These are phyloP conservation scores for Microhierax caerulescens DNA, from an alignment of 2,797 vertebrate genomes.

Conservation along the genomic window DNA sequence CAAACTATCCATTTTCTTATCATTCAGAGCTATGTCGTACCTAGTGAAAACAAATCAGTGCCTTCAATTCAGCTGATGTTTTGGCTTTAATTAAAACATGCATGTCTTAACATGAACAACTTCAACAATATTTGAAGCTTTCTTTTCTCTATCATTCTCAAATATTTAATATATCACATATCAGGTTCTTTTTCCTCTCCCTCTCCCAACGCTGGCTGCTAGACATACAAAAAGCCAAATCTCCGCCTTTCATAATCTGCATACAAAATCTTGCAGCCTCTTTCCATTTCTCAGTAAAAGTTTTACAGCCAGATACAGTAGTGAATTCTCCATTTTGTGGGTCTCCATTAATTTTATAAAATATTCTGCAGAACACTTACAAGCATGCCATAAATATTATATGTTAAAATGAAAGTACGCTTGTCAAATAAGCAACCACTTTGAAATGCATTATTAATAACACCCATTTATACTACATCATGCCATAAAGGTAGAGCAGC, in stretches of 20 bases:
- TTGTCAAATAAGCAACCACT: constrained; percentile 11
- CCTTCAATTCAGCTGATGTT: background rate
- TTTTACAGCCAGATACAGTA: background rate
- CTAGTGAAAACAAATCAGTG: background rate
- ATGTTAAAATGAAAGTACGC: constrained; percentile 13
- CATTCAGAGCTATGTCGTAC: background rate
- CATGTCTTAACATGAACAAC: background rate
- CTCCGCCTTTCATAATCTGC: background rate
- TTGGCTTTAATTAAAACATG: background rate
- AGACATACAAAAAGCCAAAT: background rate
- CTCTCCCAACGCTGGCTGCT: background rate
- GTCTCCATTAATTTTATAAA: background rate
- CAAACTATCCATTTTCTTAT: background rate
- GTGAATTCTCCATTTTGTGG: background rate
- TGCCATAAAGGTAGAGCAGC: background rate
- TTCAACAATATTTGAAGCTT: background rate
- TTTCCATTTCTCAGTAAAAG: constrained; percentile 1
- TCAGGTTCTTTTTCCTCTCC: background rate
- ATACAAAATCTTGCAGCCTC: background rate
- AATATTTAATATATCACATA: background rate
- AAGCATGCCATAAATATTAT: constrained; percentile 17
- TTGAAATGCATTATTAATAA: constrained; percentile 16
- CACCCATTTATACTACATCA: background rate
- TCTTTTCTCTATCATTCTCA: background rate
- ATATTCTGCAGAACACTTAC: background rate